phyloP scores from a whole-genome alignment of 2,113 vertebrate species.

The Hemichromis elongatus region DNA sequence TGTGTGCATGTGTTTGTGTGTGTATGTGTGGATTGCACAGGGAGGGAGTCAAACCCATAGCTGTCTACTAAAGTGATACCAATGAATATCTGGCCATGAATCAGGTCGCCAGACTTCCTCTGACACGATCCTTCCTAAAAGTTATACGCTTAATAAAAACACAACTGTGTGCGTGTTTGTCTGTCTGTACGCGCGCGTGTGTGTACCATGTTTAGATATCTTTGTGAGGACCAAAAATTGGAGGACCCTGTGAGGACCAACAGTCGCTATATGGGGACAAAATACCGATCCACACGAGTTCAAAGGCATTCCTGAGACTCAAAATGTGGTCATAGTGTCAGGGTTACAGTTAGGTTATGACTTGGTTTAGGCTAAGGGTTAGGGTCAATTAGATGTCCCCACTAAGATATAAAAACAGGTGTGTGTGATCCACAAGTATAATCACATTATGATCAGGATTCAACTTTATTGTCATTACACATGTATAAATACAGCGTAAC shows the following conservation, averaged over 20 bases:
- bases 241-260: neutral
- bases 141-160: conserved; percentile 62
- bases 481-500: neutral
- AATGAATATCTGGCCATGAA: conserved; percentile 64
- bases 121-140: conserved; percentile 40
- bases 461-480: neutral
- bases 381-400: neutral
- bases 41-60: conserved; percentile 5
- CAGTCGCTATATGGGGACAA: neutral
- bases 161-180: neutral
- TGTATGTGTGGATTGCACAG: neutral
- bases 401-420: neutral
- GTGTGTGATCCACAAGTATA: neutral
- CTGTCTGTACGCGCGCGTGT: neutral
- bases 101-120: conserved; percentile 52
- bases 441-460: neutral
- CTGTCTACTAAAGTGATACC: conserved; percentile 38
- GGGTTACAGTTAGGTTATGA: neutral
- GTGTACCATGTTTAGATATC: neutral
- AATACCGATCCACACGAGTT: neutral
- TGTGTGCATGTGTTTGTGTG: neutral
- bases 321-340: neutral
- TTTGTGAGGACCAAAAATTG: neutral
- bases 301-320: neutral
- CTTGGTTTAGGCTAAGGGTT: neutral